Evolutionary conservation across 1,140 invertebrate species (phyloP).

Genomic region (Papilio glaucus): DNA sequence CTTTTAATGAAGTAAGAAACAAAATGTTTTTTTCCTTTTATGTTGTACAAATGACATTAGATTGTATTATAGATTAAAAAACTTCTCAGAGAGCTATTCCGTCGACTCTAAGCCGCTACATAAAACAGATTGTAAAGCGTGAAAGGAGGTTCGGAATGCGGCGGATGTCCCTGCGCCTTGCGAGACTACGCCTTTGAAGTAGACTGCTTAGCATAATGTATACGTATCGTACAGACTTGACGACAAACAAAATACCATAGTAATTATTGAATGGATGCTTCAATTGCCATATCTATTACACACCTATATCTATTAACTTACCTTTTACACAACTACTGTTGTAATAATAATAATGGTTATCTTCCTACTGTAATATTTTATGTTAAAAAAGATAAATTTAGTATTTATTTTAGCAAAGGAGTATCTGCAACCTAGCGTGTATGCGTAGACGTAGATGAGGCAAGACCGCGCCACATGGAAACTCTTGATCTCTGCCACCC

Average conservation of each 20-base stretch:
- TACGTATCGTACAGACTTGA: not conserved
- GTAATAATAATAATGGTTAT: too few species aligned
- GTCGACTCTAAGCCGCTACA: conserved; percentile 60
- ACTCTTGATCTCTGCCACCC: too few species aligned
- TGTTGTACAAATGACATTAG: not conserved
- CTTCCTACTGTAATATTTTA: too few species aligned
- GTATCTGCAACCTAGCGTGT: too few species aligned
- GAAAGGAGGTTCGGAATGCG: conserved; percentile 66
- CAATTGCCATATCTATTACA: too few species aligned
- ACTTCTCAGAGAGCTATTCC: not conserved
- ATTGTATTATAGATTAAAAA: conserved; percentile 35
- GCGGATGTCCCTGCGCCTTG: conserved; percentile 47
- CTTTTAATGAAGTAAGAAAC: not conserved
- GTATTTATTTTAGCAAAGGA: too few species aligned
- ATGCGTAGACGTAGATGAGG: too few species aligned
- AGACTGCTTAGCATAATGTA: conserved; percentile 34
- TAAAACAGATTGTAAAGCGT: conserved; percentile 49
- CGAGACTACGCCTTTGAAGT: conserved; percentile 33
- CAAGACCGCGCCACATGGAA: too few species aligned
- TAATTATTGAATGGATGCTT: not conserved
- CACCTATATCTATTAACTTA: too few species aligned
- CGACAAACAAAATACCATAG: conserved; percentile 5
- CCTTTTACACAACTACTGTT: too few species aligned
- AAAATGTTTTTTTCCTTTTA: not conserved
- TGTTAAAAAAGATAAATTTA: too few species aligned